phyloP scores from a whole-genome alignment of 2,797 vertebrate genomes.

The Eleutherodactylus coqui region DNA sequence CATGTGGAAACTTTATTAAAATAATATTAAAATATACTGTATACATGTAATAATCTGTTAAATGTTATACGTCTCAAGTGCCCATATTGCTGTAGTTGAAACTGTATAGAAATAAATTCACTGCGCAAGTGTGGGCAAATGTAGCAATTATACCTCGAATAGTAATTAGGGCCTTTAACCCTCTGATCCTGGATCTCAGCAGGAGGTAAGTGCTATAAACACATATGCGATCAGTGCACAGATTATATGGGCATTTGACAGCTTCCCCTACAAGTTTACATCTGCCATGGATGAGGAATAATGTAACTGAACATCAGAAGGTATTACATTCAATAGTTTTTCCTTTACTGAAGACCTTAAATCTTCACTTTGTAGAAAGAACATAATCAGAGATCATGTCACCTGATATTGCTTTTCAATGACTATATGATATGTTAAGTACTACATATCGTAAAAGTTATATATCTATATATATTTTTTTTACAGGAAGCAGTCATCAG shows the following conservation, averaged over 20 bases:
- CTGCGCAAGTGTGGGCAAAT: neutral
- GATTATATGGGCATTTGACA: neutral
- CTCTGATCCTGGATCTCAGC: neutral
- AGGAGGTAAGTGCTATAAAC: neutral
- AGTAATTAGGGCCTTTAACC: neutral
- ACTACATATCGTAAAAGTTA: neutral
- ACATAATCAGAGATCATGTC: neutral
- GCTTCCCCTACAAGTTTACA: neutral
- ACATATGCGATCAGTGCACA: neutral
- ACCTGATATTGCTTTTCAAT: neutral
- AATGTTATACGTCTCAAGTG: neutral
- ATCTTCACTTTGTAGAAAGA: neutral
- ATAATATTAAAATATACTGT: neutral
- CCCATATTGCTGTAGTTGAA: neutral
- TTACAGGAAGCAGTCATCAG: slow-evolving; percentile 90
- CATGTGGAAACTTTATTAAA: neutral
- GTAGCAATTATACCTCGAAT: neutral
- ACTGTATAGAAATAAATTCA: neutral
- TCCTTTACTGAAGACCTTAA: neutral
- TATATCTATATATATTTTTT: slow-evolving; percentile 2
- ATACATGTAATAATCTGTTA: neutral
- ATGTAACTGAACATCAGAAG: neutral
- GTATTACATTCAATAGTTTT: neutral
- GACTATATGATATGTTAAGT: neutral
- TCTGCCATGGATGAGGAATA: neutral